Conservation (phyloP, 1,140 invertebrate genomes). For the Brachionus rubens region DNA sequence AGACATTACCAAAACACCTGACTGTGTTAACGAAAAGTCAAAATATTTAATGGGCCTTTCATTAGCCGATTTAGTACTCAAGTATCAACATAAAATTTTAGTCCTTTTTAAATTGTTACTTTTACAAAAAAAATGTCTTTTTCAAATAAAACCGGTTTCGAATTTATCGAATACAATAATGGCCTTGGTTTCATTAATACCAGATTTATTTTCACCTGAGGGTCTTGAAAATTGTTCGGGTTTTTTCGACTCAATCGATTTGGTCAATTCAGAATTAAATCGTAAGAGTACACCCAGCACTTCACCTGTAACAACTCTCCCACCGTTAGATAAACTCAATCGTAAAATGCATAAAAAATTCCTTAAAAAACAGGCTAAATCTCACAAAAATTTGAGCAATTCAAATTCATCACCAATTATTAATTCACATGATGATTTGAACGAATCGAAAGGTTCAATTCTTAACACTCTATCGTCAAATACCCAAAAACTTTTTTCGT, state of each 20-base stretch:
- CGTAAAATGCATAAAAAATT: slow-evolving; percentile 30
- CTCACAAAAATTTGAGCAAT: background rate
- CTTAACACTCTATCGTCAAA: background rate
- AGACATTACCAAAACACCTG: background rate
- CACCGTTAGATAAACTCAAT: background rate
- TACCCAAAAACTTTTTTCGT: background rate
- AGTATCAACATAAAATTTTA: slow-evolving; percentile 86
- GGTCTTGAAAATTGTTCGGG: slow-evolving; percentile 30
- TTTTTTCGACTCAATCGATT: slow-evolving; percentile 28
- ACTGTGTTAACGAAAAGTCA: background rate
- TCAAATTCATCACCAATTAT: background rate
- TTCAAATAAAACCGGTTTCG: slow-evolving; percentile 87
- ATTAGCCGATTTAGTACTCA: slow-evolving; percentile 73
- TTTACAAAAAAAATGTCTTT: slow-evolving; percentile 77
- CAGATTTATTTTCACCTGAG: slow-evolving; percentile 65
- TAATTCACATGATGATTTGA: background rate
- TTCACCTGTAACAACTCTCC: background rate
- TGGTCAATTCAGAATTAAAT: slow-evolving; percentile 29
- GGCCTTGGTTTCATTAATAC: slow-evolving; percentile 82
- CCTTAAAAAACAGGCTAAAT: slow-evolving; percentile 28
- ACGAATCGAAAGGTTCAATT: background rate
- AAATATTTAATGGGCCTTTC: slow-evolving; percentile 69
- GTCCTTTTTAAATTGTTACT: slow-evolving; percentile 88
- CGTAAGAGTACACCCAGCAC: background rate
- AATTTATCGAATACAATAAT: slow-evolving; percentile 80